Conservation (phyloP, 2,797 vertebrate genomes). For the Eulemur coronatus region DNA sequence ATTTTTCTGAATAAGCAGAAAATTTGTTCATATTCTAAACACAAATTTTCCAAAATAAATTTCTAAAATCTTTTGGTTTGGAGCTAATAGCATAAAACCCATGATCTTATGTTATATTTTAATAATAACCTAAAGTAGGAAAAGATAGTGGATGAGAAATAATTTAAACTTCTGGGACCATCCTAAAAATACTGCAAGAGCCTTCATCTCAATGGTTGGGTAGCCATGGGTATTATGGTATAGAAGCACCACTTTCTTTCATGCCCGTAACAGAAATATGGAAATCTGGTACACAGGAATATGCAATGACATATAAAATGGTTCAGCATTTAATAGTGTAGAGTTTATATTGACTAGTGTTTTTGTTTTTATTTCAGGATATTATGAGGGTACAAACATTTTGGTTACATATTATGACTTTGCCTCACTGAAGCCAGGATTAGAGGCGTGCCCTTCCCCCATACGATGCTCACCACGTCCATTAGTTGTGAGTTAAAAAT, state of each 20-base stretch:
- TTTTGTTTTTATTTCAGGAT: neutral
- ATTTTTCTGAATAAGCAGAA: conserved; percentile 48
- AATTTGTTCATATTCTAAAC: conserved; percentile 40
- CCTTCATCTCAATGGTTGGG: conserved; percentile 11
- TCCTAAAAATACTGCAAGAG: conserved; percentile 12
- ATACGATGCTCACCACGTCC: too few relatives aligned
- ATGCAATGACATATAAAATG: neutral
- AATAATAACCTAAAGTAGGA: conserved; percentile 31
- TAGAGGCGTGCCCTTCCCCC: too few relatives aligned
- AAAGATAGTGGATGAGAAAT: conserved; percentile 34
- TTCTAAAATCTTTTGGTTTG: conserved; percentile 41
- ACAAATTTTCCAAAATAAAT: conserved; percentile 30
- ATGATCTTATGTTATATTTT: conserved; percentile 8
- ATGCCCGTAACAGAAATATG: conserved; percentile 4
- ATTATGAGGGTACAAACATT: too few relatives aligned
- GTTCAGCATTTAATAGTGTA: neutral
- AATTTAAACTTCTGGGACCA: conserved; percentile 39
- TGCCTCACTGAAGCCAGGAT: too few relatives aligned
- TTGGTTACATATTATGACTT: too few relatives aligned
- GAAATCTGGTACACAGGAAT: neutral
- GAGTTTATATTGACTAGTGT: neutral
- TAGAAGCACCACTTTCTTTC: neutral
- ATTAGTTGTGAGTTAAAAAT: neutral
- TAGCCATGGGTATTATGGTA: neutral
- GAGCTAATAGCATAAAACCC: conserved; percentile 10